Evolutionary conservation across 1,140 invertebrate genomes (phyloP), one percentile per base, ranked within the genome.

Genomic region (Aphelenchoides besseyi): DNA sequence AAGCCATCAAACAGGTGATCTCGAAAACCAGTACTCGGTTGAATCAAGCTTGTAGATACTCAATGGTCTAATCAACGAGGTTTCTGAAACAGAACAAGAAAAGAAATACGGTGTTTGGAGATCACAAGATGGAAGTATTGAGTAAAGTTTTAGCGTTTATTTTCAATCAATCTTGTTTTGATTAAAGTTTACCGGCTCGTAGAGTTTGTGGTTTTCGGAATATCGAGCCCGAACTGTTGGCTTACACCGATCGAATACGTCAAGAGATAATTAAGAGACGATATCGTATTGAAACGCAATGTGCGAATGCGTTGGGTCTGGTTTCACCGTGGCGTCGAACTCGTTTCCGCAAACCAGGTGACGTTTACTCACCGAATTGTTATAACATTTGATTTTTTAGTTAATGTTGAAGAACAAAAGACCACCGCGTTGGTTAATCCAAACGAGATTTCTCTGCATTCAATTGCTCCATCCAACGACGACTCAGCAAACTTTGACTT

Each of bases 211-310:
- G 12, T 8, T 59, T 66, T 16, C 16, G 63, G 8, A 16, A 16
- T 26, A 53, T 66, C 2, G 63, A 66, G 30, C 16, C 16, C 2
- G 32, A 66, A 33, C 9, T 69, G 12, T 29, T 23, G 23, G 9
- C 28, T 1, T 62, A 29, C 23, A 28, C 69, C 16, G 67, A 69
- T 26, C 64, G 67, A 32, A 16, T 69, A n/a, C 61, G 64, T 18
- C 16, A 12, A 9, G 67, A 69, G 29, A 69, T 69, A 16, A 70
- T 23, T 62, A 69, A 69, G 68, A 16, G 67, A 16, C 61, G 67
- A 3, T 30, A 69, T 29, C n/a, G 66, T 2, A 18, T 69, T 29
- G 67, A 69, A 28, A 69, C 29, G 16, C 16, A 69, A 29, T 16
- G 12, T 2, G 67, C 57, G 16, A 71, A 69, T 37, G 63, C 16